phyloP scores from a whole-genome alignment of 2,888 invertebrate genomes.

The Penaeus monodon region DNA sequence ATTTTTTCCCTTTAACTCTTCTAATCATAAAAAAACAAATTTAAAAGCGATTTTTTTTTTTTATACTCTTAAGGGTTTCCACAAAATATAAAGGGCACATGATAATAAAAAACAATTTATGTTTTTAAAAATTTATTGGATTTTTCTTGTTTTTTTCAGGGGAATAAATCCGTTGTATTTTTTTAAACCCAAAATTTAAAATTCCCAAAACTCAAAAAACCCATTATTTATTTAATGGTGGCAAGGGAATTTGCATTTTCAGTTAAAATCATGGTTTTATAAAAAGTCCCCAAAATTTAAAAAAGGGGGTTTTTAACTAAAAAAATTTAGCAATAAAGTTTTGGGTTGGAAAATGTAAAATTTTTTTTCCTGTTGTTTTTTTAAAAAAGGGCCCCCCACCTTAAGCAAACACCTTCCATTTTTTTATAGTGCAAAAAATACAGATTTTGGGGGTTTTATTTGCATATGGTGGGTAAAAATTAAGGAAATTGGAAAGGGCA shows the following conservation, averaged over 20 bases:
- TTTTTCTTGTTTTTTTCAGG: conserved; percentile 54
- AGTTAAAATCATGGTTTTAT: conserved; percentile 28
- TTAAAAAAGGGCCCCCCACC: too few species aligned
- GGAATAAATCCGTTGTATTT: conserved; percentile 56
- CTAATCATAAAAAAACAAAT: too few species aligned
- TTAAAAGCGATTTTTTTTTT: too few species aligned
- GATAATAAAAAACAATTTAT: background rate
- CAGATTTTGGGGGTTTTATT: background rate
- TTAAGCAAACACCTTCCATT: background rate
- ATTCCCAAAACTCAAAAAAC: conserved; percentile 61
- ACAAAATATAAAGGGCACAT: background rate
- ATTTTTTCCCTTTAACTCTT: too few species aligned
- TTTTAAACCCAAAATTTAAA: conserved; percentile 60
- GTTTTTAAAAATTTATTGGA: conserved; percentile 59
- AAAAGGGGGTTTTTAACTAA: background rate
- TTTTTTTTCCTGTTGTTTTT: too few species aligned
- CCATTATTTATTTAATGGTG: conserved; percentile 48
- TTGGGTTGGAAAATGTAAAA: conserved; percentile 13
- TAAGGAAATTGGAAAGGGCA: conserved; percentile 17
- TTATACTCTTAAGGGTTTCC: too few species aligned
- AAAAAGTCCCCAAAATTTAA: conserved; percentile 18
- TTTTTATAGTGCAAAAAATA: conserved; percentile 4
- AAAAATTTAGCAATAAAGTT: conserved; percentile 37
- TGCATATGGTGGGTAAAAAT: conserved; percentile 15
- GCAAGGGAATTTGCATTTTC: conserved; percentile 56